Percentiles rank a stretch among this genome's conserved stretches.
Conservation (phyloP, 2,113 vertebrate species). For the Triplophysa dalaica region DNA sequence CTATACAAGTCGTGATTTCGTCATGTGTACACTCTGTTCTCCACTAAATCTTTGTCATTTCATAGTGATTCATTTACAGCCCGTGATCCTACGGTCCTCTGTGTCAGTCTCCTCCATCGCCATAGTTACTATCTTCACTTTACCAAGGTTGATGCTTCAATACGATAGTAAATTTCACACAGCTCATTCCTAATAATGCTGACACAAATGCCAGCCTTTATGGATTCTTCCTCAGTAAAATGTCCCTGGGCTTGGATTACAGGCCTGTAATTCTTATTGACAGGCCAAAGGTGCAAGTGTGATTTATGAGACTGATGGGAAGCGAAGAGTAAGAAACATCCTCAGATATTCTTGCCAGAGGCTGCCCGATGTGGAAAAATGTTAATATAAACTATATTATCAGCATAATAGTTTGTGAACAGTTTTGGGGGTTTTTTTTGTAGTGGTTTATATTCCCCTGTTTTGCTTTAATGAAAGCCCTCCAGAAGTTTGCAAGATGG, state of each 20-base stretch:
- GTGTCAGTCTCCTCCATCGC: conserved; percentile 22
- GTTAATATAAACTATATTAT: no score
- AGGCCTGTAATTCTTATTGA: conserved; percentile 41
- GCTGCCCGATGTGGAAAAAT: conserved; percentile 5
- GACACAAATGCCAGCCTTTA: conserved; percentile 49
- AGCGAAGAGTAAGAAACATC: conserved; percentile 6
- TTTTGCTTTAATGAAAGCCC: no score
- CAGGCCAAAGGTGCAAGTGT: conserved; percentile 37
- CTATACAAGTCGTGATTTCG: conserved; percentile 1
- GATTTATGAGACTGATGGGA: conserved; percentile 19
- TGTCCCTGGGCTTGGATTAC: conserved; percentile 41
- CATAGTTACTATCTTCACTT: conserved; percentile 39
- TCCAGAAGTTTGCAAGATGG: no score
- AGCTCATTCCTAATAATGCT: conserved; percentile 46
- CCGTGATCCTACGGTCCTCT: not conserved
- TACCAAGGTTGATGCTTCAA: conserved; percentile 7
- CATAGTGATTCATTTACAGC: conserved; percentile 12
- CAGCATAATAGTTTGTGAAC: no score
- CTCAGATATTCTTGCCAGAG: conserved; percentile 2
- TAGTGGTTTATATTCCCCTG: no score
- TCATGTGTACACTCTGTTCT: conserved; percentile 19
- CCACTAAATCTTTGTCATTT: conserved; percentile 33
- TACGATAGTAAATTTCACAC: conserved; percentile 41
- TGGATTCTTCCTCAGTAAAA: conserved; percentile 43
- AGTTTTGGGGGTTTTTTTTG: no score